Base-by-base conservation (phyloP, 2,888 invertebrate species). In the Lepidocyrtinus sp. region DNA sequence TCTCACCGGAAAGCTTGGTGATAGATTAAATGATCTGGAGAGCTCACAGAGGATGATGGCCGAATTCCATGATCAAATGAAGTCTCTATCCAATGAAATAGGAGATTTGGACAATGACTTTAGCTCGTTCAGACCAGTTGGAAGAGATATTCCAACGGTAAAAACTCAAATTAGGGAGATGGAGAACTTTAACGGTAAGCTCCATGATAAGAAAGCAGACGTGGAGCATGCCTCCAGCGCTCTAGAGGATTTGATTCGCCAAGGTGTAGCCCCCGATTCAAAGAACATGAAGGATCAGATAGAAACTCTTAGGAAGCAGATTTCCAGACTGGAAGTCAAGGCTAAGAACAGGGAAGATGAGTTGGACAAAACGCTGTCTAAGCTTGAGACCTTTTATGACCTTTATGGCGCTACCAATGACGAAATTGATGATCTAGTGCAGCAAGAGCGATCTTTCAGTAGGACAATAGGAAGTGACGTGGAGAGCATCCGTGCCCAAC, bases 401-500 rank as follows among this genome's bases (percentile, higher is more conserved):
- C 91, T 92, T 0, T 94, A 95, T 87, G 91, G 92, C 61, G 91
- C 91, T 36, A 92, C 94, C 2, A 90, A 95, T 88, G 93, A 94
- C 71, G 94, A 95, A 81, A 93, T 97, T 17, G 91, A 92, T 77
- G 93, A 94, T 87, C 72, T 86, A 59, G 82, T 86, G 9, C 69
- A 80, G 17, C 82, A 84, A 72, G 84, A 86, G 69, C 82, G 72
- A 21, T 71, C 76, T 1, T 84, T 84, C 25, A 64, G 82, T 1
- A 84, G 85, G 88, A 94, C 97, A 0, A 94, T 97, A 0, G 96
- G 96, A 1, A 96, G 96, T 0, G 98, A 98, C 88, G 94, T 97
- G 25, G 96, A 96, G 81, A 94, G 94, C 82, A 97, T 98, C 87
- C 92, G 96, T 72, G 91, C 93, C 0, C 97, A 97, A 87, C 97